phyloP scores from a whole-genome alignment of 2,888 invertebrate species.

The Hypercompe scribonia region DNA sequence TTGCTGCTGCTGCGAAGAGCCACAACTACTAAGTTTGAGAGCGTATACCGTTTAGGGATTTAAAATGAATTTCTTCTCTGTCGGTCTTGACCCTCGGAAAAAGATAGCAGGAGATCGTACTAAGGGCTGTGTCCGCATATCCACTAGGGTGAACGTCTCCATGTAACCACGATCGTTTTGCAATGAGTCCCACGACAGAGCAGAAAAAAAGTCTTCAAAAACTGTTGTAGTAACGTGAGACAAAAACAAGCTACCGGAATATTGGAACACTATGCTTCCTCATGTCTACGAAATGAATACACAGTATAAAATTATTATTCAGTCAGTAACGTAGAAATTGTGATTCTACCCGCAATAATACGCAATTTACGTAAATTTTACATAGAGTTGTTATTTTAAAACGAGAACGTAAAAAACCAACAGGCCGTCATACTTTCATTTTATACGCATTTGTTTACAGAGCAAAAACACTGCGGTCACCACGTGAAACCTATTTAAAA shows the following conservation, averaged over 20 bases:
- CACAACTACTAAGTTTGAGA: too few relatives aligned
- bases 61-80: too few relatives aligned
- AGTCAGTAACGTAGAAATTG: background rate
- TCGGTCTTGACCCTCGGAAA: too few relatives aligned
- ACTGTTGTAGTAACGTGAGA: background rate
- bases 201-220: background rate
- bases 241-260: background rate
- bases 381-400: background rate
- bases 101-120: too few relatives aligned
- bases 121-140: too few relatives aligned
- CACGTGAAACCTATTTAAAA: slow-evolving; percentile 41
- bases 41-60: too few relatives aligned
- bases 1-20: too few relatives aligned
- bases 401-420: background rate
- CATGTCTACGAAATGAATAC: background rate
- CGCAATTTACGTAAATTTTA: background rate
- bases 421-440: slow-evolving; percentile 8
- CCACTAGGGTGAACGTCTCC: too few relatives aligned
- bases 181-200: too few relatives aligned
- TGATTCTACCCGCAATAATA: background rate
- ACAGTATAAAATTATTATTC: background rate
- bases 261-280: background rate
- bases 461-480: slow-evolving; percentile 25
- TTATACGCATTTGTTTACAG: slow-evolving; percentile 8
- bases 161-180: too few relatives aligned